Base-by-base conservation (phyloP, 2,113 vertebrate species). In the Lates calcarifer region DNA sequence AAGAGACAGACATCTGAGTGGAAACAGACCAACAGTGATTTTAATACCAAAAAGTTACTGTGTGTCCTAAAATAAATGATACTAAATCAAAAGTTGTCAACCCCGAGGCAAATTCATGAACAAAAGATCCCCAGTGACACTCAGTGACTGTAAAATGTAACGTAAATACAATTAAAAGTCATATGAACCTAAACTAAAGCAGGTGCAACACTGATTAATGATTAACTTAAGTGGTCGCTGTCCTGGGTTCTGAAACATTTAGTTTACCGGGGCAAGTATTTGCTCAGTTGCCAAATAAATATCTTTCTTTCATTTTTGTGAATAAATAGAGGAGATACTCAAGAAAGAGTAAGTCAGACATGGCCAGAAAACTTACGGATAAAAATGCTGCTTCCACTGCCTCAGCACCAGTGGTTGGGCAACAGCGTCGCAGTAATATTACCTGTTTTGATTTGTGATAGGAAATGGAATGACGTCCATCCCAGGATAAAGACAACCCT, bases 171-270 rank as follows among this genome's bases (percentile, higher is more conserved):
- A 1, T 47, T 8, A 47, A 47, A 4, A 20, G 18, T 20, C 45
- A 20, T 47, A 20, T 47, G 18, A 47, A 3, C 41, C 2, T 7
- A 7, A 20, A 5, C 45, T 47, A 7, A 47, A 6, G 6, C 45
- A 47, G 15, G 18, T 18, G 15, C 8, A 47, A 47, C 12, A 47
- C 14, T 5, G 41, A 43, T 22, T 20, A 2, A 20, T 47, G 45
- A 47, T 37, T 37, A 47, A 6, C 6, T 47, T 18, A 47, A 47
- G 18, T 8, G 45, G 45, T 65, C 3, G 76, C 55, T 71, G 45
- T 79, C 80, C 45, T 20, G 0, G 60, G 66, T 85, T 41, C 60
- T 76, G 53, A 76, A 82, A 51, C 22, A n/a, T 22, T 43, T 43
- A 43, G n/a, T n/a, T n/a, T n/a, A n/a, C n/a, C n/a, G n/a, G n/a